These are phyloP conservation scores for Oncorhynchus gorbuscha DNA, from an alignment of 2,113 vertebrate species.

Conservation along the genomic window DNA sequence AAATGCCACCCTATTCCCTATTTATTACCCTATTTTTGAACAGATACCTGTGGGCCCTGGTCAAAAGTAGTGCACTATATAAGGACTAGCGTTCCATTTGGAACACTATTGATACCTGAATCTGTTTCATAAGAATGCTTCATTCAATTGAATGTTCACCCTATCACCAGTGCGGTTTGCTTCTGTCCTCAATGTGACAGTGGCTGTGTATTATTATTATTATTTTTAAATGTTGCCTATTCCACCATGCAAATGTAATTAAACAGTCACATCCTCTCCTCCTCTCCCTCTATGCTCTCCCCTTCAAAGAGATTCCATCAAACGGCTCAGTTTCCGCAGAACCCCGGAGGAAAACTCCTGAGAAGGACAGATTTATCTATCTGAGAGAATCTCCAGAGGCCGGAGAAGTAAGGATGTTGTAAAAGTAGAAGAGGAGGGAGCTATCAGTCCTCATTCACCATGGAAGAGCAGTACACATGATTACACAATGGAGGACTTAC, in stretches of 20 bases:
- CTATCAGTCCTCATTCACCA: slow-evolving; percentile 7
- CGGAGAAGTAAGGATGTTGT: slow-evolving; percentile 26
- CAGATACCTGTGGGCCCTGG: too few species aligned
- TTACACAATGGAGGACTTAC: slow-evolving; percentile 14
- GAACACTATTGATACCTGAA: too few species aligned
- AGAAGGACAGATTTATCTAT: slow-evolving; percentile 34
- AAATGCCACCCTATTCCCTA: too few species aligned
- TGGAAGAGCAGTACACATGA: slow-evolving; percentile 2
- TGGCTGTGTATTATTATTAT: not conserved
- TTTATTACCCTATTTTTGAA: too few species aligned
- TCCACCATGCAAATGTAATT: not conserved
- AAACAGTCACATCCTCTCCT: not conserved
- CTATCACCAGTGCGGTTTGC: not conserved
- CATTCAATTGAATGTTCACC: not conserved
- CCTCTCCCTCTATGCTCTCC: slow-evolving; percentile 15
- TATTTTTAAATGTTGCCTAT: not conserved
- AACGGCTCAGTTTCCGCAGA: slow-evolving; percentile 76
- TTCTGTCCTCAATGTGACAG: not conserved
- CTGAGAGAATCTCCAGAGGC: slow-evolving; percentile 15
- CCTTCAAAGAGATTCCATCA: slow-evolving; percentile 73
- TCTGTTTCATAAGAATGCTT: too few species aligned
- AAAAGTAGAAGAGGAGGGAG: slow-evolving; percentile 6
- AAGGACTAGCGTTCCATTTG: too few species aligned
- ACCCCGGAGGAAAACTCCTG: slow-evolving; percentile 74
- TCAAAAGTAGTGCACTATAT: too few species aligned